Conservation (phyloP, 2,888 invertebrate species). For the Philereme vetulata region DNA sequence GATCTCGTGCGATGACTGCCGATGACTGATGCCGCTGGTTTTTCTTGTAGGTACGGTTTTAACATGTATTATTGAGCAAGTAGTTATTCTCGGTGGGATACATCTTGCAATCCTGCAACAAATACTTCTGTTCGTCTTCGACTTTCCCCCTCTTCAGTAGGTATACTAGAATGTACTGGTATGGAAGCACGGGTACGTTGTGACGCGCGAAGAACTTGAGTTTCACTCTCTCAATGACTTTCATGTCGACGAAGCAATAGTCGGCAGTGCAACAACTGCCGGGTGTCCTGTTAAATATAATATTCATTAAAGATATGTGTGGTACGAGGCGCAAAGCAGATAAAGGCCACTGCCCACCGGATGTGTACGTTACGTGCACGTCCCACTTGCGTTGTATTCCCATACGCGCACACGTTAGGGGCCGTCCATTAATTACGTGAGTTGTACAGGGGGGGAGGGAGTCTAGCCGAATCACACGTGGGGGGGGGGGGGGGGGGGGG, state of each 20-base stretch:
- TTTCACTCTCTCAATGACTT: conserved; percentile 75
- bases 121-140: conserved; percentile 71
- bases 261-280: conserved; percentile 78
- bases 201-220: conserved; percentile 75
- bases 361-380: too few species aligned
- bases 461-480: too few species aligned
- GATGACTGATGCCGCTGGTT: too few species aligned
- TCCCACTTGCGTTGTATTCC: too few species aligned
- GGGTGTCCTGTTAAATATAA: conserved; percentile 61
- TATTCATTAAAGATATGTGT: background rate
- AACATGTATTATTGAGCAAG: conserved; percentile 72
- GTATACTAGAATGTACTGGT: conserved; percentile 74
- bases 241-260: conserved; percentile 80
- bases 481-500: too few species aligned
- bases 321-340: too few species aligned
- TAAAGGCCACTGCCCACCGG: too few species aligned
- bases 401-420: too few species aligned
- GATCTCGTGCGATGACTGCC: too few species aligned
- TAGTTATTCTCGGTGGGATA: conserved; percentile 63
- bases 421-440: too few species aligned
- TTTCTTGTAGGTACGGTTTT: conserved; percentile 6
- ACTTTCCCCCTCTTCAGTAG: conserved; percentile 70
- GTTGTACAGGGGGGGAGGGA: too few species aligned
- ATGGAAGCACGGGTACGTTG: conserved; percentile 76
- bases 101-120: conserved; percentile 71